These are phyloP conservation scores for Fragum fragum DNA, from an alignment of 2,888 invertebrate species.

Conservation along the genomic window DNA sequence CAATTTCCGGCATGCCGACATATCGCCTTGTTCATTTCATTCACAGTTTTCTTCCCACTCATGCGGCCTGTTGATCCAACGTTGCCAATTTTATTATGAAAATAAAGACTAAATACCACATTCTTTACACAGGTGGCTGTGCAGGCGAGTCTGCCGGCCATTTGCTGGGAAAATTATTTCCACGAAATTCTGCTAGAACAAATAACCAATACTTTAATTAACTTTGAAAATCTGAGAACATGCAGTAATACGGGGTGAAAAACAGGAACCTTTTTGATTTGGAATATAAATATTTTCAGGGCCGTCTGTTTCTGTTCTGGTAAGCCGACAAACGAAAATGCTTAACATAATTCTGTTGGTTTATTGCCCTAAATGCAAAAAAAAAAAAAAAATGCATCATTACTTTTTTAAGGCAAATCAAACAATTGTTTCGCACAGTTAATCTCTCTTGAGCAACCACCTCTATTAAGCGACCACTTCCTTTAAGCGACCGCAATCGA, in stretches of 20 bases:
- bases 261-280: background rate
- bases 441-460: too few species aligned
- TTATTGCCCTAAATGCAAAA: too few species aligned
- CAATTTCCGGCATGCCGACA: background rate
- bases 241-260: background rate
- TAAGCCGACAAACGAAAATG: too few species aligned
- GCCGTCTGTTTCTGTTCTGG: background rate
- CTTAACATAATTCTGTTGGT: too few species aligned
- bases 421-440: too few species aligned
- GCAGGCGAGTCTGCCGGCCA: slow-evolving; percentile 25
- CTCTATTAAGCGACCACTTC: too few species aligned
- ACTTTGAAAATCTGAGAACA: slow-evolving; percentile 14
- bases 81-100: slow-evolving; percentile 65
- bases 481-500: too few species aligned
- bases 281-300: background rate
- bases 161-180: slow-evolving; percentile 32
- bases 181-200: slow-evolving; percentile 15
- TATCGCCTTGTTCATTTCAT: slow-evolving; percentile 9
- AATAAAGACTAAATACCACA: slow-evolving; percentile 64
- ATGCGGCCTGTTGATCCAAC: slow-evolving; percentile 50
- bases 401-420: too few species aligned
- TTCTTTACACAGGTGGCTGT: slow-evolving; percentile 55
- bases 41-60: slow-evolving; percentile 40
- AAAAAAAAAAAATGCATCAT: too few species aligned
- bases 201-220: slow-evolving; percentile 28